Percentiles rank a stretch among this genome's conserved stretches.
phyloP scores from a whole-genome alignment of 2,113 vertebrate genomes.

The Zosterops lateralis region DNA sequence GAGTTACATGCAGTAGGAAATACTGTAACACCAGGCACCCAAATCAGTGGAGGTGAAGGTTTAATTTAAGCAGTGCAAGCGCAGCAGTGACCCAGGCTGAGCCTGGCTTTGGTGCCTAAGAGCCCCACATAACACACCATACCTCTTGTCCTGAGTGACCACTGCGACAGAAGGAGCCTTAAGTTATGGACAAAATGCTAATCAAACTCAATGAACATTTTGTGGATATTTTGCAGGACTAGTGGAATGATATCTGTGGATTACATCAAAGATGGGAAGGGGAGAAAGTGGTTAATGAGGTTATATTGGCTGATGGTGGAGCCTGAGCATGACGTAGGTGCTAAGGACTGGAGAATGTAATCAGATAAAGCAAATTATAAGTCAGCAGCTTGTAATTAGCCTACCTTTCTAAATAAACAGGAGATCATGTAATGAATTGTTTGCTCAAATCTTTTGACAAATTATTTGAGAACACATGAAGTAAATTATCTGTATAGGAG shows the following conservation, averaged over 20 bases:
- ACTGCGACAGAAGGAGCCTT: background rate
- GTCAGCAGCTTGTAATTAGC: background rate
- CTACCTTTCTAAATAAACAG: background rate
- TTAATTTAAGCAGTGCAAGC: background rate
- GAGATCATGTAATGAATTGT: rapidly evolving
- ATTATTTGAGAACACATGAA: background rate
- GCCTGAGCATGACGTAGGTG: background rate
- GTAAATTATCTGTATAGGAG: background rate
- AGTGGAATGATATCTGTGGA: background rate
- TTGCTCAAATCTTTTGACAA: background rate
- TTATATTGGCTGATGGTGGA: background rate
- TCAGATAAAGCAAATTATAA: background rate
- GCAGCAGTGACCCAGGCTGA: background rate
- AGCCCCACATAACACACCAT: too few species aligned
- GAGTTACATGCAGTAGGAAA: background rate
- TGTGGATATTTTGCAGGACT: background rate
- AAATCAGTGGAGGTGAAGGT: background rate
- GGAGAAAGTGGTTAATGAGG: rapidly evolving
- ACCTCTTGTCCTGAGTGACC: background rate
- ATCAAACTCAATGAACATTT: background rate
- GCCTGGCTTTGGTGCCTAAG: background rate
- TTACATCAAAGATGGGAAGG: background rate
- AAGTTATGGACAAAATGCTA: background rate
- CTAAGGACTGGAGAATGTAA: background rate
- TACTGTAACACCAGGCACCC: rapidly evolving